Percentiles rank a stretch among this genome's conserved stretches.
Evolutionary conservation across 2,888 invertebrate genomes (phyloP).

Genomic region (Caprella mutica): DNA sequence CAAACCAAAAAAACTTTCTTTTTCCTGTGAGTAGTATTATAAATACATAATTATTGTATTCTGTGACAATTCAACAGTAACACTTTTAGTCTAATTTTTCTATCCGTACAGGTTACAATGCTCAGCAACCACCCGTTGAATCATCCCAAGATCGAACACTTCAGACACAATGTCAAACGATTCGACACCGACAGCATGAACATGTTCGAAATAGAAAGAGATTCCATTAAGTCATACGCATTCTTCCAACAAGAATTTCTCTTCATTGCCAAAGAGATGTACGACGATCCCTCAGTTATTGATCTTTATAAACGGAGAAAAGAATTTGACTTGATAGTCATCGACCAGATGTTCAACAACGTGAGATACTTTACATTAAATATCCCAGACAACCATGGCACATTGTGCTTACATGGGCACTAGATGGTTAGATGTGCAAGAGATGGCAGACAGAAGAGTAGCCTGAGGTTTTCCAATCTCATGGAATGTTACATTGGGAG

Average conservation of each 20-base stretch:
- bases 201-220: neutral
- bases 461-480: no score
- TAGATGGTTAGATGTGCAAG: no score
- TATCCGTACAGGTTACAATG: conserved; percentile 3
- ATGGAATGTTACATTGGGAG: no score
- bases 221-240: neutral
- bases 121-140: neutral
- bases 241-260: neutral
- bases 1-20: neutral
- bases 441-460: no score
- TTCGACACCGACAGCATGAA: neutral
- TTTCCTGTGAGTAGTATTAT: neutral
- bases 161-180: neutral
- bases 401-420: no score
- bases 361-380: no score
- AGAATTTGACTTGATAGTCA: conserved; percentile 12
- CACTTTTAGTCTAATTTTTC: neutral
- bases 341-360: conserved; percentile 10
- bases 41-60: neutral
- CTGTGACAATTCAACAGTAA: neutral
- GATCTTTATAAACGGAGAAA: conserved; percentile 13
- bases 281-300: conserved; percentile 7
- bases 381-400: no score
- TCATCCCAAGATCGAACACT: neutral
- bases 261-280: neutral